These are phyloP conservation scores for Mythimna pallens DNA, from an alignment of 2,888 invertebrate genomes.

Conservation along the genomic window DNA sequence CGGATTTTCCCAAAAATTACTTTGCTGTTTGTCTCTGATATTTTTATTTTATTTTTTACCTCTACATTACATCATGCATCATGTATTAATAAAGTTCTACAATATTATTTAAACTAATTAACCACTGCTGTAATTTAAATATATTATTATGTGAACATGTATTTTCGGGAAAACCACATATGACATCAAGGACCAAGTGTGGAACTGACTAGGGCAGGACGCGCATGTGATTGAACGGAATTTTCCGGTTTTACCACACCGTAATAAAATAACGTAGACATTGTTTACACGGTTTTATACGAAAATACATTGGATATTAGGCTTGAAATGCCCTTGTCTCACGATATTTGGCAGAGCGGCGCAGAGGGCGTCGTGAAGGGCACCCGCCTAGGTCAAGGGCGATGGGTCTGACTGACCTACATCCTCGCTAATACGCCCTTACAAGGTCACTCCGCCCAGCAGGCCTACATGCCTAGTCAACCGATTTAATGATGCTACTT, in stretches of 20 bases:
- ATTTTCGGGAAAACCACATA: constrained; percentile 20
- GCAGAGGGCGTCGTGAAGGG: constrained; percentile 79
- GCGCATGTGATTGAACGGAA: constrained; percentile 9
- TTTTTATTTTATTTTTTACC: too few relatives aligned
- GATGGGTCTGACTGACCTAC: constrained; percentile 84
- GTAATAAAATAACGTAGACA: constrained; percentile 12
- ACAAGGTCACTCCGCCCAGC: constrained; percentile 75
- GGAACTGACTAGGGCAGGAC: constrained; percentile 2
- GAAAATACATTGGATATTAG: constrained; percentile 39
- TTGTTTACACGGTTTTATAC: constrained; percentile 23
- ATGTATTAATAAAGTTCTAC: too few relatives aligned
- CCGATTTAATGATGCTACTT: constrained; percentile 63
- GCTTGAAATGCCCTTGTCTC: constrained; percentile 77
- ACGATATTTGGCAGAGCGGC: constrained; percentile 73
- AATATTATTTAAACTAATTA: constrained; percentile 7
- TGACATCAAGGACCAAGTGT: constrained; percentile 6
- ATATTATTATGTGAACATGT: neutral
- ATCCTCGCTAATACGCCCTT: constrained; percentile 81
- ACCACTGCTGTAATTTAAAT: neutral
- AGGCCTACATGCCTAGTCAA: constrained; percentile 73
- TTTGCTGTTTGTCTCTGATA: too few relatives aligned
- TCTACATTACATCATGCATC: too few relatives aligned
- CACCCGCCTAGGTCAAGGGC: constrained; percentile 87
- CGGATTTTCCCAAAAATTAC: too few relatives aligned
- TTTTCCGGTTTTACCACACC: constrained; percentile 21